These are phyloP conservation scores for Caenorhabditis sulstoni DNA, from an alignment of 2,888 invertebrate genomes.

Conservation along the genomic window DNA sequence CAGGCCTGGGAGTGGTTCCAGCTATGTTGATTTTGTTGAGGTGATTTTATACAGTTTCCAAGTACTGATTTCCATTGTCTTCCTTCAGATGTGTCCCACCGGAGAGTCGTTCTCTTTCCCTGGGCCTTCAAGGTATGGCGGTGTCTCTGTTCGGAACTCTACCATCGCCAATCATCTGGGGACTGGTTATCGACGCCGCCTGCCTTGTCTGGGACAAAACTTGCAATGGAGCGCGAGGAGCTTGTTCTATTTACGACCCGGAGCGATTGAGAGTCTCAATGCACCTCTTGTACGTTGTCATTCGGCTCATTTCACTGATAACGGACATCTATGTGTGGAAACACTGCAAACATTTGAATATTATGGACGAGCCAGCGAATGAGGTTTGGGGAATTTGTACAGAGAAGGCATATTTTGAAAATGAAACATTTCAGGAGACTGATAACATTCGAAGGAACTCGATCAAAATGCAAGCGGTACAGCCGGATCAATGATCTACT, in stretches of 20 bases:
- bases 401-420: background rate
- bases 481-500: conserved; percentile 35
- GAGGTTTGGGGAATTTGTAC: too few relatives aligned
- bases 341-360: conserved; percentile 77
- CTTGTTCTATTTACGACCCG: conserved; percentile 81
- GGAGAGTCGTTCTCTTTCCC: conserved; percentile 73
- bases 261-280: conserved; percentile 75
- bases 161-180: conserved; percentile 81
- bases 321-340: conserved; percentile 79
- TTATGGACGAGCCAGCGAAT: conserved; percentile 75
- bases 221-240: conserved; percentile 77
- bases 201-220: conserved; percentile 81
- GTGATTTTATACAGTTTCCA: conserved; percentile 22
- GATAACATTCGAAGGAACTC: conserved; percentile 49
- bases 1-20: conserved; percentile 75
- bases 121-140: conserved; percentile 79
- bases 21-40: conserved; percentile 71
- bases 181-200: conserved; percentile 81
- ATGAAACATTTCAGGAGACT: conserved; percentile 27
- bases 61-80: too few relatives aligned
- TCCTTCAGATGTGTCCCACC: conserved; percentile 77
- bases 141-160: conserved; percentile 79
- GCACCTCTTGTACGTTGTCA: conserved; percentile 74
- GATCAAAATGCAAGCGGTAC: conserved; percentile 48
- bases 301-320: conserved; percentile 73